These are phyloP conservation scores for Heliconius erato DNA, from an alignment of 2,888 invertebrate genomes.

Conservation along the genomic window DNA sequence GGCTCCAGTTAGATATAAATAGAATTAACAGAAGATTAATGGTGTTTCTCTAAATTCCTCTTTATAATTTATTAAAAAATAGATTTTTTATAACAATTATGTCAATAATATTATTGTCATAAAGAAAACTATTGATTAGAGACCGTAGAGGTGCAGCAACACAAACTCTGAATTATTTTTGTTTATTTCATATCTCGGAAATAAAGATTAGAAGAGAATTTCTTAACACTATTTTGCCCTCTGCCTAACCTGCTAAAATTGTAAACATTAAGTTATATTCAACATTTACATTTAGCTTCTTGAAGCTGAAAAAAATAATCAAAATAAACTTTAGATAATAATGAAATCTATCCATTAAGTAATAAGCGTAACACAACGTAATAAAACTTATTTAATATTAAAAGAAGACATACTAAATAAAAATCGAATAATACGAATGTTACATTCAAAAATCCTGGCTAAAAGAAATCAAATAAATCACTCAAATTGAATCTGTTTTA, in stretches of 20 bases:
- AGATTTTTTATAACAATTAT: background rate
- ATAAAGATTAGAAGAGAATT: too few relatives aligned
- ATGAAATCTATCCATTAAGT: background rate
- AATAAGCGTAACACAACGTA: background rate
- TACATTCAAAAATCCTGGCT: slow-evolving; percentile 28
- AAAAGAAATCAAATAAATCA: slow-evolving; percentile 46
- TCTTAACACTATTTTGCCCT: too few relatives aligned
- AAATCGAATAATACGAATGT: slow-evolving; percentile 34
- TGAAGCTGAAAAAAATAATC: too few relatives aligned
- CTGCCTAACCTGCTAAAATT: too few relatives aligned
- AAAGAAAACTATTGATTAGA: too few relatives aligned
- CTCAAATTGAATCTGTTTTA: slow-evolving; percentile 45
- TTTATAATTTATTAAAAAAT: background rate
- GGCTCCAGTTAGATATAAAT: slow-evolving; percentile 6
- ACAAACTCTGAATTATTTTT: too few relatives aligned
- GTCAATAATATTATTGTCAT: too few relatives aligned
- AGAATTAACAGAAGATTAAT: slow-evolving; percentile 8
- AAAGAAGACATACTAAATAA: slow-evolving; percentile 13
- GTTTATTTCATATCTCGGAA: too few relatives aligned
- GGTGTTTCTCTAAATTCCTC: background rate
- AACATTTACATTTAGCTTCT: too few relatives aligned
- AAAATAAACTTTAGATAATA: background rate
- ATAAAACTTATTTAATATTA: background rate
- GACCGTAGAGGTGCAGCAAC: too few relatives aligned
- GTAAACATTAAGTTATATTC: too few relatives aligned